Evolutionary conservation across 2,888 invertebrate species (phyloP), one percentile per base, ranked within the genome.

Genomic region (Dioctria linearis): DNA sequence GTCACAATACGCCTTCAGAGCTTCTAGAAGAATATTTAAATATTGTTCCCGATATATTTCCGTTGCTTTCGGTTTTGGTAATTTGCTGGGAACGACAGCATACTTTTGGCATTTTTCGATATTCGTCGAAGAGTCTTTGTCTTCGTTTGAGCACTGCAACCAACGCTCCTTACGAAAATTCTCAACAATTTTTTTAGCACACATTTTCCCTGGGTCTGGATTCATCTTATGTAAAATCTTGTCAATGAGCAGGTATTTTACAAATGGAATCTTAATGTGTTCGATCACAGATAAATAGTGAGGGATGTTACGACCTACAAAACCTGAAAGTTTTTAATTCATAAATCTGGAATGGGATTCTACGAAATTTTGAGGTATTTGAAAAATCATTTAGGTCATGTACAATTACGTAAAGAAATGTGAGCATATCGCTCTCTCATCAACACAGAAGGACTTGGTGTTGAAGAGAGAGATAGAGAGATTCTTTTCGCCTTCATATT

Each of bases 201-300:
- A 83, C 81, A 88, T 85, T 0, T 82, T 78, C 3, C 84, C 83
- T 2, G 11, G 3, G 5, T 81, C 78, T 0, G 82, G 78, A 76
- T 84, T 82, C 8, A 84, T 25, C 37, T 82, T 83, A 2, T 79
- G 37, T 9, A 88, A 83, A 59, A 88, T 86, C 40, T 85, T 84
- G 83, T 88, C 85, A 5, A 87, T 86, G 42, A 86, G 86, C 54
- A 86, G 85, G 57, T 83, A 88, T 5, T 87, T 86, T 3, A 88
- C 83, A 82, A 86, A 88, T 0, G 86, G 86, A 39, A 86, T 87
- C 25, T 85, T 84, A 3, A 87, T 67, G 40, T 83, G 78, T 2
- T 84, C 81, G 6, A 88, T 87, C 2, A 84, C 84, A 2, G 84
- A 83, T 13, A 88, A 83, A 73, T 87, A 87, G 2, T 83, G 85